Base-by-base conservation (phyloP, 2,113 vertebrate genomes). In the Condylura cristata region DNA sequence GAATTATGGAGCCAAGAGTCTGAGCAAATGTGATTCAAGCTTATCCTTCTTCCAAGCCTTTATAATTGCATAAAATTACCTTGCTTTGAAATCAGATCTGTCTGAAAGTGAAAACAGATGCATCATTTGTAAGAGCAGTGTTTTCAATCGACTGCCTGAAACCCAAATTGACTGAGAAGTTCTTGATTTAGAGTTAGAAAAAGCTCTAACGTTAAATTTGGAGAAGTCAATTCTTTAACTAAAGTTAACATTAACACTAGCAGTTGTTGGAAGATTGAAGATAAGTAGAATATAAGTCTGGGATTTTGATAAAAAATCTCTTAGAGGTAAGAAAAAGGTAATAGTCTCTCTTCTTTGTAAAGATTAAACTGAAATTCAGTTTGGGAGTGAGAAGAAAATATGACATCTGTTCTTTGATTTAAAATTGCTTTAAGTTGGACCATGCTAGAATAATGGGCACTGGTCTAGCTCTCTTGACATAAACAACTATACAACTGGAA, bases 301-400 rank as follows among this genome's bases (percentile, higher is more conserved):
- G 48, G 41, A 4, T 18, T 72, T 20, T 86, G 74, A 32, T 37
- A 89, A 87, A 63, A 63, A 48, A 76, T 10, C 18, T n/a, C 32
- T 94, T 60, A 80, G 44, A 92, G 75, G n/a, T 65, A 51, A 80
- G 30, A 26, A 34, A 86, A 91, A 70, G 12, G 41, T 53, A 87
- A 72, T 32, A 93, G 26, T 78, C 26, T 82, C 28, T 89, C 18
- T 4, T 75, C 20, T 71, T 53, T 86, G 51, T 66, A 44, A 26
- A 89, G 46, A 86, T 86, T 61, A 89, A 86, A 48, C 14, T 60
- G 51, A 8, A 90, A 53, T 87, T 94, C 71, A 93, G 2, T 90
- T 87, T 90, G 37, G 8, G 48, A 9, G 17, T 61, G 32, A 94
- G 71, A 74, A 70, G 58, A 86, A 91, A 93, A 60, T 80, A 83